These are phyloP conservation scores for Lycocorax pyrrhopterus DNA, from an alignment of 2,113 vertebrate species.

Conservation along the genomic window DNA sequence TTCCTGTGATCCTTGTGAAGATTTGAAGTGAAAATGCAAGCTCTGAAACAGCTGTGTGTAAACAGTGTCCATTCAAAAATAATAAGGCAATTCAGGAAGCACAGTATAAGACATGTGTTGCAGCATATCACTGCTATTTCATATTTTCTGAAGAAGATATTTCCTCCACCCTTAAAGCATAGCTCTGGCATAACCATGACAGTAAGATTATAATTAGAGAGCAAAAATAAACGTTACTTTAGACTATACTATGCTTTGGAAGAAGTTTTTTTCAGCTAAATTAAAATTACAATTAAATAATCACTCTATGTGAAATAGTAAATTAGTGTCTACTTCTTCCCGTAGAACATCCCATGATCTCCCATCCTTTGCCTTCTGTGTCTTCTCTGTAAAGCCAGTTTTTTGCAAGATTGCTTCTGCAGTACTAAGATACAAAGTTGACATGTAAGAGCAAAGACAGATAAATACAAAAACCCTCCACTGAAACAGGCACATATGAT, in stretches of 20 bases:
- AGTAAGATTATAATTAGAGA: background rate
- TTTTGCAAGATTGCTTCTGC: constrained; percentile 91
- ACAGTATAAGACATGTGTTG: background rate
- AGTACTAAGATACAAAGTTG: constrained; percentile 68
- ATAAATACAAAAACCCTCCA: background rate
- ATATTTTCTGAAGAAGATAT: background rate
- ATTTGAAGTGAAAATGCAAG: background rate
- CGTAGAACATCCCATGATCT: constrained; percentile 53
- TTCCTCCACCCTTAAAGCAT: background rate
- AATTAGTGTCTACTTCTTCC: constrained; percentile 66
- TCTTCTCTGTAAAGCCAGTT: constrained; percentile 89
- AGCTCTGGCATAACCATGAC: background rate
- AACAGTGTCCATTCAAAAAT: background rate
- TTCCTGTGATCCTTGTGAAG: constrained; percentile 86
- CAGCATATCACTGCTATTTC: background rate
- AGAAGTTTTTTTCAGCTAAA: background rate
- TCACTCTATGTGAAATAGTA: background rate
- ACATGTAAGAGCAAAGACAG: background rate
- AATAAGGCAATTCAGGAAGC: background rate
- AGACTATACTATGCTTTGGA: background rate
- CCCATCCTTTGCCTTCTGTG: constrained; percentile 74
- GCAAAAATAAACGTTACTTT: background rate
- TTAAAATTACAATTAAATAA: background rate
- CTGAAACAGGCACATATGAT: background rate
- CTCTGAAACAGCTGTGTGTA: background rate